Conservation (phyloP, 2,113 vertebrate species). For the Sitta europaea region DNA sequence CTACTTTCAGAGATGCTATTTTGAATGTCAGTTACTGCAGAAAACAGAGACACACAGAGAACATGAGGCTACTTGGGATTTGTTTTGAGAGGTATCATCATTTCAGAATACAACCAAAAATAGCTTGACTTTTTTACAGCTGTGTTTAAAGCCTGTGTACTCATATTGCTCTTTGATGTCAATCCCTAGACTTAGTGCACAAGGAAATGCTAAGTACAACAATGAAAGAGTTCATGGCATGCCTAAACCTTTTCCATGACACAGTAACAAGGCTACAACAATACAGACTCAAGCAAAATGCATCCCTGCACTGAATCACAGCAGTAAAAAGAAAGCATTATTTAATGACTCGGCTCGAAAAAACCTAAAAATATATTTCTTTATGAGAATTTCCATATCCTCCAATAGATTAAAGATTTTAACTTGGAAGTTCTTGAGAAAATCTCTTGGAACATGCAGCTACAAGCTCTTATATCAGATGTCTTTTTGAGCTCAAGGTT, state of each 20-base stretch:
- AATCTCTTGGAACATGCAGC: neutral
- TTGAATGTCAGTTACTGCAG: neutral
- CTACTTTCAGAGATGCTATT: neutral
- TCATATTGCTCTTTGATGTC: neutral
- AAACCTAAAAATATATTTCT: neutral
- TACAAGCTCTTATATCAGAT: neutral
- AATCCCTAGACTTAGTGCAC: neutral
- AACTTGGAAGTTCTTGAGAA: neutral
- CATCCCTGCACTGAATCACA: neutral
- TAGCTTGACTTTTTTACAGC: neutral
- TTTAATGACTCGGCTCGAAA: neutral
- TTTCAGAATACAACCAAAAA: neutral
- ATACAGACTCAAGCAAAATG: neutral
- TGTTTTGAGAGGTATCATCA: neutral
- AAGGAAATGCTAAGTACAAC: neutral
- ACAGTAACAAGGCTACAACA: neutral
- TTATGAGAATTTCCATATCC: neutral
- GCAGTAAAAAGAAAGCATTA: neutral
- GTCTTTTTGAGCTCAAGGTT: neutral
- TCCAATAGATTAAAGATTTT: neutral
- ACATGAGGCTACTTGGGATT: neutral
- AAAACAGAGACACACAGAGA: neutral
- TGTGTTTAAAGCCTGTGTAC: neutral
- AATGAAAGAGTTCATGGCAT: neutral
- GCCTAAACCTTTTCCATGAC: neutral